A percentile compares a stretch with the other conserved stretches of the same genome.
These are phyloP conservation scores for Gavialis gangeticus DNA, from an alignment of 2,113 vertebrate genomes.

Conservation along the genomic window DNA sequence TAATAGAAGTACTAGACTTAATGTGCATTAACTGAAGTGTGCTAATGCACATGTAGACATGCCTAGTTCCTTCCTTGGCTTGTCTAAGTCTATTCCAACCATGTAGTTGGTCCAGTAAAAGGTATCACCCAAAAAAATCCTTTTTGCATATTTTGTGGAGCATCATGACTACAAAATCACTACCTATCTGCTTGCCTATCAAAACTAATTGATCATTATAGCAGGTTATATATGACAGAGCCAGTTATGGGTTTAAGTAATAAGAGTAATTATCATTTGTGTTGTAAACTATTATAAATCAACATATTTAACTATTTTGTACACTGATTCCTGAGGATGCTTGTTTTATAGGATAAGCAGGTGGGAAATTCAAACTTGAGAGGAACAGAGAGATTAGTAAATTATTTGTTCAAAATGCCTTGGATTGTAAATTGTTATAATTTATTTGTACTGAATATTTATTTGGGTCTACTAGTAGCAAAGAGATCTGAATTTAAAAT, in stretches of 20 bases:
- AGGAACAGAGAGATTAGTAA: background rate
- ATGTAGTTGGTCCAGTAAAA: too few relatives aligned
- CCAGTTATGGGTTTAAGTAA: fast-evolving
- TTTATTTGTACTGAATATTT: background rate
- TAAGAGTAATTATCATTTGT: fast-evolving
- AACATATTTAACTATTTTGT: fast-evolving
- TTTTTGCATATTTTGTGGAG: too few relatives aligned
- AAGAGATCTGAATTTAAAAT: background rate
- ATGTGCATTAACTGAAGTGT: too few relatives aligned
- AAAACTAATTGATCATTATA: fast-evolving
- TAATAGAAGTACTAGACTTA: too few relatives aligned
- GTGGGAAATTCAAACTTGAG: background rate
- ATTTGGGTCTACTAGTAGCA: background rate
- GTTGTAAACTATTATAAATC: fast-evolving
- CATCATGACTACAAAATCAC: too few relatives aligned
- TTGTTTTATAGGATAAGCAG: fast-evolving
- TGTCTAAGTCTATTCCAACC: too few relatives aligned
- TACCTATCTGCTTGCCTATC: background rate
- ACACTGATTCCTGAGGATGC: fast-evolving
- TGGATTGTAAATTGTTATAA: background rate
- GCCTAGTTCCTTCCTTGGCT: too few relatives aligned
- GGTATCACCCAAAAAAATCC: too few relatives aligned
- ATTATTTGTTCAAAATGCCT: background rate
- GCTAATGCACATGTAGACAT: too few relatives aligned
- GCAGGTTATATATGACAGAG: background rate